phyloP scores from a whole-genome alignment of 2,113 vertebrate genomes.

The Anguilla rostrata region DNA sequence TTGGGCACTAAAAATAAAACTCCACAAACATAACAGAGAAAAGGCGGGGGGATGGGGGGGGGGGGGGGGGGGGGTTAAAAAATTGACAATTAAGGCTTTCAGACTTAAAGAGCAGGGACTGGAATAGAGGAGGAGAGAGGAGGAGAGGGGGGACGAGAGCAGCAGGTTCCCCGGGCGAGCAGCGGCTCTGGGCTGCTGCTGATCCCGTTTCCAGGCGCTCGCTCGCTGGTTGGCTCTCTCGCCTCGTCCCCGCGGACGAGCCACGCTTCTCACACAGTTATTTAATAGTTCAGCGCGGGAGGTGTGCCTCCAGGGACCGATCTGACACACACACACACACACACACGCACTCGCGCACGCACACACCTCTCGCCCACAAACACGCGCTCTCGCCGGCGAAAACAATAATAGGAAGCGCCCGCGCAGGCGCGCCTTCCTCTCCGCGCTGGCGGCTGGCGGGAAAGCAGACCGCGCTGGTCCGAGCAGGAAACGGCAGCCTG shows the following conservation, averaged over 20 bases:
- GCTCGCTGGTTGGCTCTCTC: too few relatives aligned
- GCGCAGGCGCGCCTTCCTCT: background rate
- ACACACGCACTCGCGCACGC: background rate
- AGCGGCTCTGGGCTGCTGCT: background rate
- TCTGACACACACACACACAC: background rate
- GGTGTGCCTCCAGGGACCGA: background rate
- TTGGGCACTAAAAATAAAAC: conserved; percentile 76
- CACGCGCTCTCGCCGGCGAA: background rate
- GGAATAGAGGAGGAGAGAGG: conserved; percentile 59
- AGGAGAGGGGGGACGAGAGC: conserved; percentile 47
- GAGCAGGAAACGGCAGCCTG: background rate
- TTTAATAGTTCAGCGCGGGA: background rate
- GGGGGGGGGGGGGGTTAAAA: conserved; percentile 34
- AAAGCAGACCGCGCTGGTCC: background rate
- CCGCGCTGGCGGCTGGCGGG: background rate
- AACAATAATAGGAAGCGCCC: background rate
- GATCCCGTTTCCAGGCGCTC: conserved; percentile 48
- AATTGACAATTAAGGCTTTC: conserved; percentile 74
- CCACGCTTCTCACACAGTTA: background rate
- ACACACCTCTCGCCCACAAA: background rate
- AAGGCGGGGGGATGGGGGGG: conserved; percentile 50
- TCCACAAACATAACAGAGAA: conserved; percentile 74
- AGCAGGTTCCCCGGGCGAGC: conserved; percentile 63
- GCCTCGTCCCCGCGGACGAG: background rate
- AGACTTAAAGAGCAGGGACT: conserved; percentile 60